These are phyloP conservation scores for Ichneumon xanthorius DNA, from an alignment of 2,888 invertebrate species.

Conservation along the genomic window DNA sequence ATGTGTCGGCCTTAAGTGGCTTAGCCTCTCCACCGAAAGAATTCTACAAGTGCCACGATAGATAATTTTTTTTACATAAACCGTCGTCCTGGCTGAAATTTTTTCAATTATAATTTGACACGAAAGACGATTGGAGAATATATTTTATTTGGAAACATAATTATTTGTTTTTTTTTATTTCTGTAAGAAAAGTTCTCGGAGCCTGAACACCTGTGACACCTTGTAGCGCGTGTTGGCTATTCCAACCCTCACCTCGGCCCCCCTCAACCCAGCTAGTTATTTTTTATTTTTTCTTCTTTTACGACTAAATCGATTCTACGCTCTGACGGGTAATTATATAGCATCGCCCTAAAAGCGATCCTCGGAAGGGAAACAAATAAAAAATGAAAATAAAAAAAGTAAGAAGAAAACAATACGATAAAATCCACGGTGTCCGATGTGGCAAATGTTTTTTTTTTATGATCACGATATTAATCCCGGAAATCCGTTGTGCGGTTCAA, in stretches of 20 bases:
- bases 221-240: slow-evolving; percentile 82
- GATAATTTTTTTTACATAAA: not conserved
- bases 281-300: slow-evolving; percentile 38
- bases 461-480: slow-evolving; percentile 7
- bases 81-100: not conserved
- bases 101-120: not conserved
- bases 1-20: not conserved
- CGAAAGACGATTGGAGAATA: not conserved
- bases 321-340: not conserved
- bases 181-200: slow-evolving; percentile 71
- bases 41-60: not conserved
- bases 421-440: slow-evolving; percentile 36
- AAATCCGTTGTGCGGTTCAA: slow-evolving; percentile 16
- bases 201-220: slow-evolving; percentile 77
- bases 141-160: not conserved
- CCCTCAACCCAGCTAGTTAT: slow-evolving; percentile 83
- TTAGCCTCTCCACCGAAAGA: not conserved
- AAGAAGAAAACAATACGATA: slow-evolving; percentile 38
- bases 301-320: slow-evolving; percentile 28
- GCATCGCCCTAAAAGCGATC: slow-evolving; percentile 1
- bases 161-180: not conserved
- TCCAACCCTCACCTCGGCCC: slow-evolving; percentile 83
- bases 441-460: not conserved
- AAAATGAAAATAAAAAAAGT: slow-evolving; percentile 14
- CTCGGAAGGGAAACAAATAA: slow-evolving; percentile 5